Conservation (phyloP, 2,113 vertebrate genomes). For the Gymnorhina tibicen region DNA sequence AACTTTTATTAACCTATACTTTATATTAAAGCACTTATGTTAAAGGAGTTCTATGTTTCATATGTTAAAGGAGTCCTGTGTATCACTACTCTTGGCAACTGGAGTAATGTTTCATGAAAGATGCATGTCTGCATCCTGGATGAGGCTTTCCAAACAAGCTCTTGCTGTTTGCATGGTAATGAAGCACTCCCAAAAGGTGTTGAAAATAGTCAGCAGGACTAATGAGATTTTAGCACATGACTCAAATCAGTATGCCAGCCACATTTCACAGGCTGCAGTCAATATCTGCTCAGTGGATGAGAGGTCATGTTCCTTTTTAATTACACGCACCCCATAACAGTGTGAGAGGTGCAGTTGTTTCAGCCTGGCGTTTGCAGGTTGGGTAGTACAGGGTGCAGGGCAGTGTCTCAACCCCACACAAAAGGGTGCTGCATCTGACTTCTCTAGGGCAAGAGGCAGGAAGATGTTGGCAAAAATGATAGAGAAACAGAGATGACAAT, state of each 20-base stretch:
- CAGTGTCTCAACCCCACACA: neutral
- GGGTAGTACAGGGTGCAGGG: neutral
- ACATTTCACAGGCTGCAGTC: neutral
- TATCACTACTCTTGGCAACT: neutral
- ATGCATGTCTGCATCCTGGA: neutral
- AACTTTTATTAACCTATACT: neutral
- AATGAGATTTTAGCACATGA: neutral
- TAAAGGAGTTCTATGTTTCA: neutral
- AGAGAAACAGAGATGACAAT: neutral
- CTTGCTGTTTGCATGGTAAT: neutral
- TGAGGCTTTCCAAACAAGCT: neutral
- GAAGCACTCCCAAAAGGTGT: neutral
- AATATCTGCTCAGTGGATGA: neutral
- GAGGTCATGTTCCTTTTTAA: neutral
- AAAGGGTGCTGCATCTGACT: neutral
- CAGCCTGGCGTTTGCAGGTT: neutral
- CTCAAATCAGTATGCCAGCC: neutral
- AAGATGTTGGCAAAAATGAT: rapidly evolving
- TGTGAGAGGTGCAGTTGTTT: rapidly evolving
- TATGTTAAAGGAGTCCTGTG: neutral
- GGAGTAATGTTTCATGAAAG: neutral
- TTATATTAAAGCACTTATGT: neutral
- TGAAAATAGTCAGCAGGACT: neutral
- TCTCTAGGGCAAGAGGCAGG: neutral
- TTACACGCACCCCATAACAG: rapidly evolving